Conservation (phyloP, 2,888 invertebrate species). For the Brachypterus glaber region DNA sequence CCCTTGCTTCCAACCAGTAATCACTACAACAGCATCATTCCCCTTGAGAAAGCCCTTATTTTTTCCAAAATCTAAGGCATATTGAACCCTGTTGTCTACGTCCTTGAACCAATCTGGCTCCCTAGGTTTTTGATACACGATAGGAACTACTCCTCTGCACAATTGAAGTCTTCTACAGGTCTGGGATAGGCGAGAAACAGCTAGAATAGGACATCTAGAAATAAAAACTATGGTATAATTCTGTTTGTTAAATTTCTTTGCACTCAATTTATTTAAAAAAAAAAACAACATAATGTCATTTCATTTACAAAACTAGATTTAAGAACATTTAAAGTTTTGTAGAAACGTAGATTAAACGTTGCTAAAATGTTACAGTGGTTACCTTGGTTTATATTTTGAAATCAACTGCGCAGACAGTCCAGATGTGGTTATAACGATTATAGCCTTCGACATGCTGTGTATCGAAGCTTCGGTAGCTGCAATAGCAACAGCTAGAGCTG, state of each 20-base stretch:
- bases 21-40: slow-evolving; percentile 56
- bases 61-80: slow-evolving; percentile 49
- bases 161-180: slow-evolving; percentile 59
- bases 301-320: too few species aligned
- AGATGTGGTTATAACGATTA: slow-evolving; percentile 64
- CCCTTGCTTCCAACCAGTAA: slow-evolving; percentile 60
- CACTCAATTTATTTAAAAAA: not conserved
- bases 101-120: slow-evolving; percentile 44
- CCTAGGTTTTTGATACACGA: slow-evolving; percentile 45
- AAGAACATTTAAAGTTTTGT: too few species aligned
- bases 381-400: slow-evolving; percentile 55
- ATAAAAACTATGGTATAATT: slow-evolving; percentile 13
- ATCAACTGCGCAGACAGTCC: slow-evolving; percentile 57
- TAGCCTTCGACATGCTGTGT: slow-evolving; percentile 54
- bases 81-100: slow-evolving; percentile 48
- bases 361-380: slow-evolving; percentile 34
- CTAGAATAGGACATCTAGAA: slow-evolving; percentile 56
- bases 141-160: slow-evolving; percentile 43
- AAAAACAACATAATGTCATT: too few species aligned
- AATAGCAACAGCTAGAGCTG: slow-evolving; percentile 58
- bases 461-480: slow-evolving; percentile 64
- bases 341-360: too few species aligned
- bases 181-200: slow-evolving; percentile 56
- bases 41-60: slow-evolving; percentile 50
- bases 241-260: not conserved